A percentile compares a stretch with the other conserved stretches of the same genome.
Evolutionary conservation across 1,140 invertebrate genomes (phyloP).

Genomic region (Achroia grisella): DNA sequence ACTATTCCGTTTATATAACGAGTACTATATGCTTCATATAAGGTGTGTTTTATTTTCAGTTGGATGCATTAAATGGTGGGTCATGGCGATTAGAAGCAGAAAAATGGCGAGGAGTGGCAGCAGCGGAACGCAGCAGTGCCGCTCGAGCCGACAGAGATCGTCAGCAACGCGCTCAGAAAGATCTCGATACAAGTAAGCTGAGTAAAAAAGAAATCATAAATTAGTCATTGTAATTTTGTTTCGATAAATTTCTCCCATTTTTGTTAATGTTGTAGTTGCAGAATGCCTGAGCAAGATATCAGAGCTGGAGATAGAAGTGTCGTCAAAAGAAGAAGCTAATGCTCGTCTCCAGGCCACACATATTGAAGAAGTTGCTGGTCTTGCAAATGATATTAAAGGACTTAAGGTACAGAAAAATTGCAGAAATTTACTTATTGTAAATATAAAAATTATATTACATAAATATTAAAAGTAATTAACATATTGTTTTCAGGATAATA

Average conservation of each 20-base stretch:
- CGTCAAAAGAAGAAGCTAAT: constrained; percentile 60
- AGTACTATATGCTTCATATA: too few relatives aligned
- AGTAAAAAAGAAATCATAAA: background rate
- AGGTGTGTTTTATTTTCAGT: constrained; percentile 18
- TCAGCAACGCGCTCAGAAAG: constrained; percentile 62
- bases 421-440: background rate
- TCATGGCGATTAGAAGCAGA: constrained; percentile 62
- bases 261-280: constrained; percentile 47
- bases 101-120: constrained; percentile 58
- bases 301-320: constrained; percentile 67
- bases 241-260: too few relatives aligned
- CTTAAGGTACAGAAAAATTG: constrained; percentile 41
- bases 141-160: constrained; percentile 58
- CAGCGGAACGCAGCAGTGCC: constrained; percentile 54
- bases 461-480: too few relatives aligned
- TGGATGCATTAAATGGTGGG: constrained; percentile 66
- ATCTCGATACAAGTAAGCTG: constrained; percentile 62
- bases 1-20: too few relatives aligned
- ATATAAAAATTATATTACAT: too few relatives aligned
- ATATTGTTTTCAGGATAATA: constrained; percentile 46
- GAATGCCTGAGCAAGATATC: constrained; percentile 72
- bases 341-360: constrained; percentile 55
- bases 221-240: too few relatives aligned
- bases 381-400: constrained; percentile 59
- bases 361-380: constrained; percentile 48